Evolutionary conservation across 2,797 vertebrate genomes (phyloP), one percentile per base, ranked within the genome.

Genomic region (Amazona ochrocephala): DNA sequence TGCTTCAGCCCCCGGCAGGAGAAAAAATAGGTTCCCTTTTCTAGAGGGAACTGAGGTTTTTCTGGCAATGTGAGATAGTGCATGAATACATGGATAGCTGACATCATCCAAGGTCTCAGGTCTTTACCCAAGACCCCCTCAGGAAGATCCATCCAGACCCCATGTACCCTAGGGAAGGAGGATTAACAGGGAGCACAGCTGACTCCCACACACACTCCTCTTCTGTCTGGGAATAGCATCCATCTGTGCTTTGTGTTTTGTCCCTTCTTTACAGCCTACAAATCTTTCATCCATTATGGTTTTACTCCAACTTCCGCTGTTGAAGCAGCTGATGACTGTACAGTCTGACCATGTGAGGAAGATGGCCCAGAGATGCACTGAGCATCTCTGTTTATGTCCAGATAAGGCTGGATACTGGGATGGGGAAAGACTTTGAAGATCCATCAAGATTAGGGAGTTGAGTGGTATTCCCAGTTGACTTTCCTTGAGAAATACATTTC

Each of bases 401-500:
- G 88, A 94, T 85, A 84, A 92, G 66, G 70, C 80, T 47, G 85
- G 37, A 37, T 62, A 78, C 78, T 88, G 54, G 27, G 65, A n/a
- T 60, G n/a, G 53, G 56, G 56, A 91, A 54, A n/a, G 27, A 45
- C 74, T 94, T 89, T 90, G 83, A 92, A 95, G 90, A 74, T 58
- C 44, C 53, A 30, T 81, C 66, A 62, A 89, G 94, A 93, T 87
- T 95, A 87, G 29, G n/a, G 45, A 82, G 22, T 37, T 79, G 51
- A 87, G 48, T 70, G 18, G 23, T 93, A 92, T 92, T 81, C 85
- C 84, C 58, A 54, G 37, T 0, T 91, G 93, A 83, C 92, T 94
- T 91, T 44, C 80, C 93, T 54, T 85, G 72, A 89, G 81, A 95
- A 95, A 92, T 30, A 62, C n/a, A 56, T 89, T 91, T 90, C 37